A percentile compares a stretch with the other conserved stretches of the same genome.
Conservation (phyloP, 2,113 vertebrate genomes). For the Gymnarchus niloticus region DNA sequence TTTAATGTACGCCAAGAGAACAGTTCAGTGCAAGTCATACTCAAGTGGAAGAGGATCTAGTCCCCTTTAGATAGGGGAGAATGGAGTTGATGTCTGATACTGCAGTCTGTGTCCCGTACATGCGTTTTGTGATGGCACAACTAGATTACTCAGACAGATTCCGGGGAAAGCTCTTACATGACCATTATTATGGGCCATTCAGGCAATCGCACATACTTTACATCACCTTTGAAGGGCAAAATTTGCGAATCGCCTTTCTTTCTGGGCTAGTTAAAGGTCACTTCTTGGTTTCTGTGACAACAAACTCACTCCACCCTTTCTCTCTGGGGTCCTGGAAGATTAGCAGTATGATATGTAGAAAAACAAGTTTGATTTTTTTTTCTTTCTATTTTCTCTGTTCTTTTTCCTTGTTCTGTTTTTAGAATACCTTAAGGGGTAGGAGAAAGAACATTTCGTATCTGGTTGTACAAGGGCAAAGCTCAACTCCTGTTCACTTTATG, state of each 20-base stretch:
- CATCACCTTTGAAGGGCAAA: conserved; percentile 2
- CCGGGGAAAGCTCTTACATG: neutral
- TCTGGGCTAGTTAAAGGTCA: conserved; percentile 23
- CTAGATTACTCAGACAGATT: neutral
- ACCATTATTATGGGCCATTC: neutral
- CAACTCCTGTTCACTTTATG: neutral
- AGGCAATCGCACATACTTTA: neutral
- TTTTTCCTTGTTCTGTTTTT: neutral
- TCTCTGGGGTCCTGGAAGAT: neutral
- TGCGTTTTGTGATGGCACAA: neutral
- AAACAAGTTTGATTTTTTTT: neutral
- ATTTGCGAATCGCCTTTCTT: neutral
- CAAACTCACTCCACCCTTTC: neutral
- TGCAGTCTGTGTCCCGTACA: neutral
- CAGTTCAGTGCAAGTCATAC: neutral
- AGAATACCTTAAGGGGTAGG: neutral
- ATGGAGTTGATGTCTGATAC: neutral
- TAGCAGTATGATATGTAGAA: neutral
- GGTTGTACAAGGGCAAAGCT: neutral
- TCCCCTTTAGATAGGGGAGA: too few relatives aligned
- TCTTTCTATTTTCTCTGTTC: neutral
- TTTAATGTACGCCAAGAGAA: neutral
- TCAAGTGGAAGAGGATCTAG: neutral
- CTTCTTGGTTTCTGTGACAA: neutral
- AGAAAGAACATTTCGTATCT: neutral